Base-by-base conservation (phyloP, 2,888 invertebrate species). In the Tetragnatha montana region DNA sequence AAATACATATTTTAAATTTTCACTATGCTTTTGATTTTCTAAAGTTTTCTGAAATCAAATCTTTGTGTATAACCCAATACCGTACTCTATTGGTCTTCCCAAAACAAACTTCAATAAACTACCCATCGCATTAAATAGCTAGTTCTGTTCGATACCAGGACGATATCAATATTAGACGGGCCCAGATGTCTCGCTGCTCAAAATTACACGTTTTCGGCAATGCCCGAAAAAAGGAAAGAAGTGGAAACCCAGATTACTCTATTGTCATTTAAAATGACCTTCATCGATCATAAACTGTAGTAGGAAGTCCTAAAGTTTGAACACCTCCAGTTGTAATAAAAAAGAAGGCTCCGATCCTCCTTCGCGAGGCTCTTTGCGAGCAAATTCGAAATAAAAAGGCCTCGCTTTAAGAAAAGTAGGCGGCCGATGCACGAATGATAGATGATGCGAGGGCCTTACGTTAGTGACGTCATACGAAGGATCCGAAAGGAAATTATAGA, bases 401-500 rank as follows among this genome's bases (percentile, higher is more conserved):
- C 79, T 21, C 76, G 50, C 75, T 87, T 74, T 74, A 81, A 78
- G 60, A 78, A 88, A 82, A 88, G 88, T 75, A 88, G 88, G 88
- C 82, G 88, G 81, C 76, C 8, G 82, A 7, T 10, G 68, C 22
- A 14, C 14, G 76, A 87, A 88, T 88, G 88, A 88, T 88, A 82
- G 88, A 88, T 88, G 88, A 82, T 81, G 60, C 47, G 69, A 22
- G 80, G 50, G 68, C 87, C 76, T 87, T 81, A 49, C 69, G 74
- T 21, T 10, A 51, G 68, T 85, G 85, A 85, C 85, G 88, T 82
- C 88, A 88, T 47, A 51, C 35, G 75, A 81, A 81, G 71, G 88
- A 88, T 82, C 88, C 82, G 82, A 82, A 88, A 87, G 81, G 19
- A 88, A 88, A 88, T 88, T 88, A 88, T 78, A 88, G 50, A 88